Percentiles rank a stretch among this genome's conserved stretches.
Conservation (phyloP, 2,888 invertebrate genomes). For the Lacanobia wlatinum region DNA sequence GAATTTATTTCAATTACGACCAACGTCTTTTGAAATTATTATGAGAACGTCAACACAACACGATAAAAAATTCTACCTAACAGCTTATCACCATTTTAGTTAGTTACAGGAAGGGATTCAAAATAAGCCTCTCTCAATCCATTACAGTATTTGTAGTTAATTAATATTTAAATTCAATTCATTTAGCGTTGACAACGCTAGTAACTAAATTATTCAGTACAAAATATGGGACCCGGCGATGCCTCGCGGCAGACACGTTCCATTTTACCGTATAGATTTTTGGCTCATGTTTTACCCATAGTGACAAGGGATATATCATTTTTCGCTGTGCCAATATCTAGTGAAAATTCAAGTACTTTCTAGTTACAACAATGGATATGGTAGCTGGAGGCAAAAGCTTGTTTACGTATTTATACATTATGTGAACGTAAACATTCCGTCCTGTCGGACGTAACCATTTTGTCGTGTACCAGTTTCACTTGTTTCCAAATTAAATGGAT, state of each 20-base stretch:
- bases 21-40: neutral
- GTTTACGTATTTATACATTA: constrained; percentile 5
- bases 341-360: constrained; percentile 14
- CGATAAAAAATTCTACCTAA: neutral
- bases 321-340: constrained; percentile 18
- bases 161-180: constrained; percentile 50
- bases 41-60: too few relatives aligned
- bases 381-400: neutral
- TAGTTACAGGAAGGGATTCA: neutral
- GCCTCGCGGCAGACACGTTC: constrained; percentile 33
- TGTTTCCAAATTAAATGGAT: too few relatives aligned
- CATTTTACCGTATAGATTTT: constrained; percentile 30
- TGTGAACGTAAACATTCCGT: neutral
- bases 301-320: constrained; percentile 21
- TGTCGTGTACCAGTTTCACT: too few relatives aligned
- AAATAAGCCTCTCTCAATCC: neutral
- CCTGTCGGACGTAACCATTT: neutral
- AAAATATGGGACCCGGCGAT: constrained; percentile 8
- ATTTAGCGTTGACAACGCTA: constrained; percentile 38
- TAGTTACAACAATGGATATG: constrained; percentile 12
- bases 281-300: constrained; percentile 37
- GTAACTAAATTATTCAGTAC: constrained; percentile 51
- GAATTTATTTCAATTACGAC: neutral
- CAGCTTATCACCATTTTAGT: neutral
- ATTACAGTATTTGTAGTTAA: constrained; percentile 5